phyloP scores from a whole-genome alignment of 2,113 vertebrate species.

The Melierax canorus region DNA sequence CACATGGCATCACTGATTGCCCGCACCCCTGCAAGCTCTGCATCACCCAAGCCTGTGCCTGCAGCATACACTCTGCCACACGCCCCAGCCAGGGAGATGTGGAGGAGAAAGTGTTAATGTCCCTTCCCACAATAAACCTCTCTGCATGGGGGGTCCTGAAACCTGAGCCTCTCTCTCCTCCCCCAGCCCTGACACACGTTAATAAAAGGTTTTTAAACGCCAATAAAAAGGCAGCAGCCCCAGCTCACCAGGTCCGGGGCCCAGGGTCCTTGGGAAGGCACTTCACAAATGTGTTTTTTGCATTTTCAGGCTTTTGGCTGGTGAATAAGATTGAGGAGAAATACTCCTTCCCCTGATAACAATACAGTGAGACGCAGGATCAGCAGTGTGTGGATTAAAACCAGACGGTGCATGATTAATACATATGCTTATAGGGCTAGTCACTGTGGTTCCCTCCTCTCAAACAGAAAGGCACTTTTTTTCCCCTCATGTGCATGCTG shows the following conservation, averaged over 20 bases:
- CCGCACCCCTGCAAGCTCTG: background rate
- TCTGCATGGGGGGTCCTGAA: conserved; percentile 70
- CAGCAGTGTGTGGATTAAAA: conserved; percentile 81
- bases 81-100: conserved; percentile 13
- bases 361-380: conserved; percentile 79
- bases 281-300: conserved; percentile 79
- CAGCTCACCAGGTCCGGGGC: conserved; percentile 67
- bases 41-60: background rate
- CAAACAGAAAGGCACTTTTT: conserved; percentile 61
- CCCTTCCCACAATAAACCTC: conserved; percentile 72
- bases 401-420: conserved; percentile 83
- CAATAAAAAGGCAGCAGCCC: conserved; percentile 69
- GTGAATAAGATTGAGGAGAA: conserved; percentile 79
- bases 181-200: conserved; percentile 67
- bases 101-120: conserved; percentile 73
- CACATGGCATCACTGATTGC: background rate
- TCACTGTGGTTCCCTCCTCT: conserved; percentile 78
- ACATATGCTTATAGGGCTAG: conserved; percentile 77
- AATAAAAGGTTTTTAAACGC: conserved; percentile 69
- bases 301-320: conserved; percentile 80
- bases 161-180: conserved; percentile 59
- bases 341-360: conserved; percentile 79
- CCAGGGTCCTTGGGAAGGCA: conserved; percentile 72
- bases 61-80: background rate
- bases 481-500: conserved; percentile 12